phyloP scores from a whole-genome alignment of 2,888 invertebrate genomes.

The Scrobipalpa costella region DNA sequence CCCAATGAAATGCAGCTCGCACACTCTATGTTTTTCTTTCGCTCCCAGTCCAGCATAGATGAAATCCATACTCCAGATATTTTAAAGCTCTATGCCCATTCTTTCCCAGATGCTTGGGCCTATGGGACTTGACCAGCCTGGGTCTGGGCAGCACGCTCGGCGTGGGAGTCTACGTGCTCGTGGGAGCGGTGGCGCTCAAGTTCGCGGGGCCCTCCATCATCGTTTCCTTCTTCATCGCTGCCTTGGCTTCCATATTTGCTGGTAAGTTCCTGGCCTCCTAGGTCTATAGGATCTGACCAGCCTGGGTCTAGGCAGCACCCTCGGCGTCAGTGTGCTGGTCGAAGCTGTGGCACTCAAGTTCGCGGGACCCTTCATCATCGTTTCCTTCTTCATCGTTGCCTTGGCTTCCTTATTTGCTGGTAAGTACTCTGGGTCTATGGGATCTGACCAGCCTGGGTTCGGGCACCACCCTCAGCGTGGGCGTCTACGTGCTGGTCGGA shows the following conservation, averaged over 20 bases:
- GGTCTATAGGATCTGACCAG: neutral
- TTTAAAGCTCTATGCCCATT: neutral
- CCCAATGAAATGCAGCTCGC: no score
- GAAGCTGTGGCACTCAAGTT: slow-evolving; percentile 86
- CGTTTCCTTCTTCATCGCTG: slow-evolving; percentile 93
- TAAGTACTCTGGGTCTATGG: slow-evolving; percentile 51
- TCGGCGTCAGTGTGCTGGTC: slow-evolving; percentile 83
- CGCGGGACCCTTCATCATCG: slow-evolving; percentile 92
- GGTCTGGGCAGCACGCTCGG: slow-evolving; percentile 92
- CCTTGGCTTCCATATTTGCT: slow-evolving; percentile 90
- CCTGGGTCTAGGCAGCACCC: no score
- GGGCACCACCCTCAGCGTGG: no score
- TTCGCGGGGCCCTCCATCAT: slow-evolving; percentile 92
- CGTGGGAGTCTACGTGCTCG: slow-evolving; percentile 93
- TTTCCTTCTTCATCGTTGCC: slow-evolving; percentile 94
- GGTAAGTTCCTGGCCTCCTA: no score
- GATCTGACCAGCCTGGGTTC: no score
- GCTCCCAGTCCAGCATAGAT: no score
- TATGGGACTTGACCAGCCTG: slow-evolving; percentile 89
- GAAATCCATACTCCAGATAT: no score
- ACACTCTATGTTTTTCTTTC: no score
- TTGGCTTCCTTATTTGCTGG: slow-evolving; percentile 92
- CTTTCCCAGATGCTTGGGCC: slow-evolving; percentile 83
- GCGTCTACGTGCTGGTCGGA: no score
- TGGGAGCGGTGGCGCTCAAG: slow-evolving; percentile 88